Evolutionary conservation across 2,888 invertebrate species (phyloP), one percentile per base, ranked within the genome.

Genomic region (Microplitis deprimator): DNA sequence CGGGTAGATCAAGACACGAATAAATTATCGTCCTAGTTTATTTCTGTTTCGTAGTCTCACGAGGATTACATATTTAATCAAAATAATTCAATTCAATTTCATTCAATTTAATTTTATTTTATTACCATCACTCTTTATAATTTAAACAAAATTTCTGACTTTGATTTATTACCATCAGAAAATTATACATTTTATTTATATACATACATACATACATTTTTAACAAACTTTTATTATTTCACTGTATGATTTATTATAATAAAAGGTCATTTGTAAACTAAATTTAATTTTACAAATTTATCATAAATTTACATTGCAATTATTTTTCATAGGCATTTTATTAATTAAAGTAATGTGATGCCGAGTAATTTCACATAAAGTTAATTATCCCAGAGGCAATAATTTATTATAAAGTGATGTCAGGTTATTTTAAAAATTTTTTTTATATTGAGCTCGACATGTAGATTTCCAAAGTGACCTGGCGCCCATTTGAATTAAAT

Each of bases 11-110:
- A 69, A 68, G 68, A 17, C 20, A 50, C 40, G 59, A 69, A 70
- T 70, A 72, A 72, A 72, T 72, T 62, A 72, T 72, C 29, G 29
- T 29, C 16, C 16, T 39, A 40, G 67, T 67, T 67, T 67, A 38
- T 67, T 64, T 64, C n/a, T 3, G 8, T 62, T 20, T 67, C 13
- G 16, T 67, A 29, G 29, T 2, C 50, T 50, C 50, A 50, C 50
- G 13, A 50, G 50, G 50, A 50, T 64, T 20, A 64, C 67, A 29
- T 64, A 17, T 20, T 20, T 64, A 16, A 64, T 20, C 64, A n/a
- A 4, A 64, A 64, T 20, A 64, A 29, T 17, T 29, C 13, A 29
- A 64, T 20, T 64, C 17, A 64, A 64, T 64, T 64, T n/a, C 6
- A 20, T 6, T 70, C 29, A 13, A 20, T 13, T 70, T 69, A n/a